phyloP scores from a whole-genome alignment of 2,113 vertebrate species.

The Oenanthe oenanthe region DNA sequence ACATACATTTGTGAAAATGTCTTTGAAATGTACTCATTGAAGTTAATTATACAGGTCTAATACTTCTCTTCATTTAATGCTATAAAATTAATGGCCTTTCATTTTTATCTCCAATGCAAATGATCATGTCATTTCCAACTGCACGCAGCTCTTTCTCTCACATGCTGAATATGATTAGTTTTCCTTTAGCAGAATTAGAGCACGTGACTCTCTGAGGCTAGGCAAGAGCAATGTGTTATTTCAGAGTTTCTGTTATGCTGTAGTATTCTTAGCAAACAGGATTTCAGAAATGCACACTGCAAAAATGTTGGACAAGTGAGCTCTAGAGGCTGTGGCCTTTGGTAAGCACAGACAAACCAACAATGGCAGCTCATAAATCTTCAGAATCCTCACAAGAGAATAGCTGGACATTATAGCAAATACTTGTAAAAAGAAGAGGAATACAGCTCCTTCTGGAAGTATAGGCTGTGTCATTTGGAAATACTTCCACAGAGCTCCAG shows the following conservation, averaged over 20 bases:
- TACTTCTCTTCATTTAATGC: constrained; percentile 71
- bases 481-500: neutral
- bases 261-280: constrained; percentile 36
- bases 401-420: constrained; percentile 20
- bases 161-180: constrained; percentile 64
- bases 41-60: constrained; percentile 73
- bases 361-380: constrained; percentile 40
- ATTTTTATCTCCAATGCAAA: constrained; percentile 75
- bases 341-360: neutral
- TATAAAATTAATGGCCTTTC: constrained; percentile 79
- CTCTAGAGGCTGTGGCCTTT: constrained; percentile 13
- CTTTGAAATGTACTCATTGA: constrained; percentile 70
- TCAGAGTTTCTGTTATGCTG: constrained; percentile 33
- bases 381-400: constrained; percentile 10
- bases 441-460: neutral
- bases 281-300: constrained; percentile 27
- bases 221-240: constrained; percentile 23
- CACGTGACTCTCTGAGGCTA: constrained; percentile 34
- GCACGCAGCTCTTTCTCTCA: constrained; percentile 40
- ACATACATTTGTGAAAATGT: constrained; percentile 44
- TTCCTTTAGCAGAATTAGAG: constrained; percentile 58
- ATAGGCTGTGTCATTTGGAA: neutral
- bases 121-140: constrained; percentile 63
- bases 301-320: constrained; percentile 16
- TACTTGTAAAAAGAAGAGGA: neutral